Conservation (phyloP, 2,113 vertebrate species). For the Columba janthina region DNA sequence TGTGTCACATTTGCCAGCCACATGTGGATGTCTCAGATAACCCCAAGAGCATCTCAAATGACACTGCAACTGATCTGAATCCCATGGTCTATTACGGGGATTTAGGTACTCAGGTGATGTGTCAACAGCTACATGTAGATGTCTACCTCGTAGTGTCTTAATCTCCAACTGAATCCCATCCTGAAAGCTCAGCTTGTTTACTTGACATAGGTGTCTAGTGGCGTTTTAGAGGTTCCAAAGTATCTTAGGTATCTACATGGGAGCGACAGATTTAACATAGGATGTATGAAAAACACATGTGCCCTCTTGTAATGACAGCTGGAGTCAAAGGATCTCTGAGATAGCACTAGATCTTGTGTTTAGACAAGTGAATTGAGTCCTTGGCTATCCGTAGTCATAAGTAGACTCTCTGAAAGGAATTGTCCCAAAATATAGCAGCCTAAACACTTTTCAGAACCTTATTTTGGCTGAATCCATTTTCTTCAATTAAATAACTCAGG, state of each 20-base stretch:
- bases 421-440: background rate
- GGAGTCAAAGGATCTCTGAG: background rate
- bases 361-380: background rate
- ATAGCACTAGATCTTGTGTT: background rate
- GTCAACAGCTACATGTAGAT: background rate
- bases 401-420: background rate
- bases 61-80: background rate
- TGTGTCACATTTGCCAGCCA: background rate
- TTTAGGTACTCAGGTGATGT: background rate
- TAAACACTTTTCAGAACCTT: background rate
- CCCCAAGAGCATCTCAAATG: background rate
- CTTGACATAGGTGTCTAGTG: background rate
- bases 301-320: background rate
- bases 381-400: background rate
- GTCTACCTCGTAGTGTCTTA: background rate
- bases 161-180: background rate
- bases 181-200: background rate
- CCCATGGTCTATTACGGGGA: background rate
- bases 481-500: background rate
- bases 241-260: background rate
- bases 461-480: background rate
- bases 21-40: background rate
- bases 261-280: background rate
- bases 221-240: background rate
- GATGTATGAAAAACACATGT: background rate